These are phyloP conservation scores for Micropoecilia bifurca DNA, from an alignment of 2,797 vertebrate genomes.

Conservation along the genomic window DNA sequence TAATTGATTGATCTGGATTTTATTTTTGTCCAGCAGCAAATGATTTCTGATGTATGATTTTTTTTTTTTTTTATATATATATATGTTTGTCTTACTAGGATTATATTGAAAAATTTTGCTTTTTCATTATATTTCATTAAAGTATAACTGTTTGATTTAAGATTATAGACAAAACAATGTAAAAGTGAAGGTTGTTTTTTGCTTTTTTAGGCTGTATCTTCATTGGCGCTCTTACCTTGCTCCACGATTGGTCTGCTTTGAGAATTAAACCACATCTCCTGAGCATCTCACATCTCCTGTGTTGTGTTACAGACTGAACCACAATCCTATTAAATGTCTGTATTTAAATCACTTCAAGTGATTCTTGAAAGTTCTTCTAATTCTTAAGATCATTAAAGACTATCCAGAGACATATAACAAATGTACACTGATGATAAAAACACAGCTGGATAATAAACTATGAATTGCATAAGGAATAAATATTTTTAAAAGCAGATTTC, in stretches of 20 bases:
- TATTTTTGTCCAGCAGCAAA: not conserved
- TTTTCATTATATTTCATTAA: not conserved
- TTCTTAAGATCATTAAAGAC: not conserved
- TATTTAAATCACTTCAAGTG: not conserved
- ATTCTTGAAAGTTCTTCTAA: not conserved
- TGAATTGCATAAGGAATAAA: not conserved
- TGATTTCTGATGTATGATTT: not conserved
- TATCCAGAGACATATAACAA: not conserved
- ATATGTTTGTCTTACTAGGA: not conserved
- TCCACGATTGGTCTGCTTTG: conserved; percentile 47
- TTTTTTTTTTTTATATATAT: too few species aligned
- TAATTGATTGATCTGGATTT: not conserved
- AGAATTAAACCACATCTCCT: conserved; percentile 48
- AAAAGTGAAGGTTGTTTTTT: too few species aligned
- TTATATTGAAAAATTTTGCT: not conserved
- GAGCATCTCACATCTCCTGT: conserved; percentile 24
- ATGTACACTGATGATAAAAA: not conserved
- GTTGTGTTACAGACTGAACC: conserved; percentile 22
- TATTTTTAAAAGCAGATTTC: not conserved
- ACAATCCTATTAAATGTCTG: conserved; percentile 19
- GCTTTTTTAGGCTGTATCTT: conserved; percentile 23
- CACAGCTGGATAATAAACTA: not conserved
- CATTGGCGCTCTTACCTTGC: conserved; percentile 28
- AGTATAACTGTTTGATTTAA: not conserved
- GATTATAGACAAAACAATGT: not conserved